These are phyloP conservation scores for Phortica magna DNA, from an alignment of 2,888 invertebrate species.

Conservation along the genomic window DNA sequence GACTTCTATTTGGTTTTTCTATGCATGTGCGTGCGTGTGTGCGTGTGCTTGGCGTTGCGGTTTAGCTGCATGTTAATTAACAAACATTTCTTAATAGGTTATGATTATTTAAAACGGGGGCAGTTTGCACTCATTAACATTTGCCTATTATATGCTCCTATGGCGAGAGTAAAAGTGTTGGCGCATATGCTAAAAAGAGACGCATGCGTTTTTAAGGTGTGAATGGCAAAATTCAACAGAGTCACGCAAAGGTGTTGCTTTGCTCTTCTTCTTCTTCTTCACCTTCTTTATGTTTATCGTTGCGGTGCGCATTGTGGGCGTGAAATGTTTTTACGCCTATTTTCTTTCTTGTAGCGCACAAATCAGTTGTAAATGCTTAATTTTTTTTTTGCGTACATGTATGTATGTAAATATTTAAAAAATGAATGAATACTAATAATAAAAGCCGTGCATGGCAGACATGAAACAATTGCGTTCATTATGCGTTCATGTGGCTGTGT, in stretches of 20 bases:
- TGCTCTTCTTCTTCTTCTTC: too few relatives aligned
- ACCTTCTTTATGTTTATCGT: too few relatives aligned
- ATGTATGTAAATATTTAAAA: neutral
- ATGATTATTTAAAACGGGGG: neutral
- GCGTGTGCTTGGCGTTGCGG: neutral
- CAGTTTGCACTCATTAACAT: neutral
- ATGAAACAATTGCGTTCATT: slow-evolving; percentile 11
- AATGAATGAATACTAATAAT: neutral
- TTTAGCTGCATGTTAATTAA: neutral
- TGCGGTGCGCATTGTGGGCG: too few relatives aligned
- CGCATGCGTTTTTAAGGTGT: too few relatives aligned
- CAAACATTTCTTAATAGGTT: neutral
- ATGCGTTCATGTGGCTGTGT: neutral
- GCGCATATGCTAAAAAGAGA: too few relatives aligned
- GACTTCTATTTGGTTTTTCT: neutral
- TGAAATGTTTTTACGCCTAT: too few relatives aligned
- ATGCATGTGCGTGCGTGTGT: neutral
- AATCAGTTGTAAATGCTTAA: neutral
- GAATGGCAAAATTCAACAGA: too few relatives aligned
- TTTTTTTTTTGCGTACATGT: neutral
- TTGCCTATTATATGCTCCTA: neutral
- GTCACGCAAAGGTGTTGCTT: too few relatives aligned
- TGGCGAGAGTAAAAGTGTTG: neutral
- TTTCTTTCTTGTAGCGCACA: too few relatives aligned
- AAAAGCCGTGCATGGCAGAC: neutral